These are phyloP conservation scores for Teleopsis dalmanni DNA, from an alignment of 1,140 invertebrate genomes.

Conservation along the genomic window DNA sequence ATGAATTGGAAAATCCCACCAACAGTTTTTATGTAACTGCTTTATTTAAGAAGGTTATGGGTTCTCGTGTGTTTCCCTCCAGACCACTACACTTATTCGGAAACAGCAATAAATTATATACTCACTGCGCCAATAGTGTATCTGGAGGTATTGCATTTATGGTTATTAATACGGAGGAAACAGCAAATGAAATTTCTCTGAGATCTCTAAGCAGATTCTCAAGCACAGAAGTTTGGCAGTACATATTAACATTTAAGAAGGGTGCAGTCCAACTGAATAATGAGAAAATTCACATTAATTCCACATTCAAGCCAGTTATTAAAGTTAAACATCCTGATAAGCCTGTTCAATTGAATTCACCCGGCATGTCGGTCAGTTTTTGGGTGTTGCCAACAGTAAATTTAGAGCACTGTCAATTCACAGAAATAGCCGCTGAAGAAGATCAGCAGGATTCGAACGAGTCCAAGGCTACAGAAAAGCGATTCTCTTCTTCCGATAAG, in stretches of 20 bases:
- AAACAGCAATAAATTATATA: conserved; percentile 32
- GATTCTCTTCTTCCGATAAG: conserved; percentile 29
- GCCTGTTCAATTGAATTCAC: conserved; percentile 26
- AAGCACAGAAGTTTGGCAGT: conserved; percentile 34
- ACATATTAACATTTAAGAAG: conserved; percentile 24
- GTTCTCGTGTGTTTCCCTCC: conserved; percentile 34
- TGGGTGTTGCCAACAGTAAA: conserved; percentile 36
- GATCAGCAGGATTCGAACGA: conserved; percentile 7
- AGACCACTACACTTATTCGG: conserved; percentile 25
- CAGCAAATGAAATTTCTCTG: conserved; percentile 25
- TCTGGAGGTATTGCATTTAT: conserved; percentile 37
- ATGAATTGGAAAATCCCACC: conserved; percentile 29
- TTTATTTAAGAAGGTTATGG: conserved; percentile 40
- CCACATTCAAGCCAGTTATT: conserved; percentile 25
- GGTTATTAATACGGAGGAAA: conserved; percentile 36
- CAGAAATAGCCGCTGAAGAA: conserved; percentile 27
- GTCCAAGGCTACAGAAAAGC: conserved; percentile 3
- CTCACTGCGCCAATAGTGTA: conserved; percentile 35
- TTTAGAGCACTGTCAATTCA: conserved; percentile 36
- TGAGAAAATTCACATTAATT: conserved; percentile 21
- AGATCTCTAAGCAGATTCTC: conserved; percentile 22
- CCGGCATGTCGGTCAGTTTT: conserved; percentile 35
- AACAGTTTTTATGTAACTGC: conserved; percentile 32
- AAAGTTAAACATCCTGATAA: conserved; percentile 22
- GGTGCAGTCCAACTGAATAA: conserved; percentile 25